Evolutionary conservation across 2,113 vertebrate species (phyloP).

Genomic region (Amphilophus citrinellus): DNA sequence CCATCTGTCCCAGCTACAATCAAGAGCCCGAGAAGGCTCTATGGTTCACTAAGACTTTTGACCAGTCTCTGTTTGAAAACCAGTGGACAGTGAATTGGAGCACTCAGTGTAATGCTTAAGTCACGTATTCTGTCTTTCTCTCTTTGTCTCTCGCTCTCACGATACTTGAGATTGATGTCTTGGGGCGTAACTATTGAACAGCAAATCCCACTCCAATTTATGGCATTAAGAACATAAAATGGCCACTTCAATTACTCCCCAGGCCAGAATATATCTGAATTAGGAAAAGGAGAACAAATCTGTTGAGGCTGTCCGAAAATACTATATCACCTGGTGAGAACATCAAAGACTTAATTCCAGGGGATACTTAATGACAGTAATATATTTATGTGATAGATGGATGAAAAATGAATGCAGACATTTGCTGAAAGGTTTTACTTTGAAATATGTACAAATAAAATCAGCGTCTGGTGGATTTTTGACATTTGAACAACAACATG

Average conservation of each 20-base stretch:
- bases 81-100: slow-evolving; percentile 22
- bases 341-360: slow-evolving; percentile 48
- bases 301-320: slow-evolving; percentile 36
- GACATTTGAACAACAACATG: slow-evolving; percentile 43
- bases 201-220: slow-evolving; percentile 60
- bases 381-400: background rate
- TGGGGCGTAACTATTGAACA: slow-evolving; percentile 53
- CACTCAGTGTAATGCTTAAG: slow-evolving; percentile 12
- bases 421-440: slow-evolving; percentile 5
- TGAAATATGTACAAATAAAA: background rate
- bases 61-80: slow-evolving; percentile 35
- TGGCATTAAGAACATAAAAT: slow-evolving; percentile 53
- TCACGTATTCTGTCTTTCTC: background rate
- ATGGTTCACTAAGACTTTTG: slow-evolving; percentile 29
- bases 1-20: slow-evolving; percentile 12
- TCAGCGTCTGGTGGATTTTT: slow-evolving; percentile 11
- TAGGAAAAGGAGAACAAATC: slow-evolving; percentile 37
- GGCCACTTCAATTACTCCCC: slow-evolving; percentile 50
- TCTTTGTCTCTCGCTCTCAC: background rate
- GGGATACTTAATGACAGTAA: background rate
- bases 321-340: slow-evolving; percentile 6
- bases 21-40: slow-evolving; percentile 20
- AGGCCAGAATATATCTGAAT: slow-evolving; percentile 33
- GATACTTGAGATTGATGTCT: slow-evolving; percentile 44
- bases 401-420: background rate